phyloP scores from a whole-genome alignment of 1,140 invertebrate genomes.

The Anastrepha obliqua region DNA sequence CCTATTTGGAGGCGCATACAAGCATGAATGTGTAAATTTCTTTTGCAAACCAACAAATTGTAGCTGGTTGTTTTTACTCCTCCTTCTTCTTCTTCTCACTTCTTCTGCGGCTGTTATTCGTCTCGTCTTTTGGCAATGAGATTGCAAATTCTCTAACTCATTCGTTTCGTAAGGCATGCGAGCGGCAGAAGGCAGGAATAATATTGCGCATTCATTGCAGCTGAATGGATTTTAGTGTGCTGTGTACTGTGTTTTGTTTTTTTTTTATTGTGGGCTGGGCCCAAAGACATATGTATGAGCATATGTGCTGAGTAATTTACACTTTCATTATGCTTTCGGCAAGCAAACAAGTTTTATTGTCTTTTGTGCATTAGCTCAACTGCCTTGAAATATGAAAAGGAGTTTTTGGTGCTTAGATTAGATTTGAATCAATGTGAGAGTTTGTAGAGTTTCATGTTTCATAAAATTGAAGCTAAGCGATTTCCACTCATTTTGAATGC shows the following conservation, averaged over 20 bases:
- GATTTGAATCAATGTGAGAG: too few species aligned
- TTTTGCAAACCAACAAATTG: not conserved
- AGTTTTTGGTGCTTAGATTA: not conserved
- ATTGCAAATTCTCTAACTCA: constrained; percentile 31
- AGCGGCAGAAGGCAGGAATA: not conserved
- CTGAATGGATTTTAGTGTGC: not conserved
- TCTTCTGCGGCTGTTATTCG: not conserved
- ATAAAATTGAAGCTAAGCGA: too few species aligned
- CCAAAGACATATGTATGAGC: not conserved
- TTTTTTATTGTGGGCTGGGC: not conserved
- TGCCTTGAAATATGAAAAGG: too few species aligned
- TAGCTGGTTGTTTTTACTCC: not conserved
- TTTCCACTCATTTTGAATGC: too few species aligned
- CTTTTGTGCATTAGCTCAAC: not conserved
- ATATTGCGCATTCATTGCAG: constrained; percentile 40
- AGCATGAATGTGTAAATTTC: constrained; percentile 39
- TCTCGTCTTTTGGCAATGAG: constrained; percentile 28
- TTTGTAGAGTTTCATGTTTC: too few species aligned
- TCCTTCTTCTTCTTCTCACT: not conserved
- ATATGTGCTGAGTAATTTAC: constrained; percentile 27
- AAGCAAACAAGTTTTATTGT: not conserved
- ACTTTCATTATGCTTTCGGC: constrained; percentile 38
- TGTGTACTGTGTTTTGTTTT: too few species aligned
- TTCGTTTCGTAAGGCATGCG: not conserved
- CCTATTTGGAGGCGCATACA: constrained; percentile 36